These are phyloP conservation scores for Seriola dumerili DNA, from an alignment of 2,113 vertebrate species.

Conservation along the genomic window DNA sequence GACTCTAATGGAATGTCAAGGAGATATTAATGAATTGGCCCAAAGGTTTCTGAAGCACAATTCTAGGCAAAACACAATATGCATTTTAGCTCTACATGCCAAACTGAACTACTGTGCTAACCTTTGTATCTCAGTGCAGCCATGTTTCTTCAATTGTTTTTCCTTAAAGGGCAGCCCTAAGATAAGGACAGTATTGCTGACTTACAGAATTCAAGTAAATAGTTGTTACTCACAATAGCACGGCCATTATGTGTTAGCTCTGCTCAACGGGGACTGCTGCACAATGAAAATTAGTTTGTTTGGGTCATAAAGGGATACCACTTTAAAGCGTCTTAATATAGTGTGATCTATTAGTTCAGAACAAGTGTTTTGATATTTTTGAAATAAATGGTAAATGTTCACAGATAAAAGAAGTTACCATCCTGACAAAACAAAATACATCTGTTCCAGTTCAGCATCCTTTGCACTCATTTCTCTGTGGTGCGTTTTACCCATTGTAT, in stretches of 20 bases:
- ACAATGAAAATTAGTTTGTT: conserved; percentile 6
- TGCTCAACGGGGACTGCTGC: conserved; percentile 17
- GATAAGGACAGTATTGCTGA: conserved; percentile 23
- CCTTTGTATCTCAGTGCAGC: conserved; percentile 48
- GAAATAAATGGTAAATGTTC: not conserved
- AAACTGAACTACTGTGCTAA: conserved; percentile 58
- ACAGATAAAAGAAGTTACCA: not conserved
- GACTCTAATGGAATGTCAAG: conserved; percentile 67
- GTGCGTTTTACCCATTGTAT: conserved; percentile 5
- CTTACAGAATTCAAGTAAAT: conserved; percentile 5
- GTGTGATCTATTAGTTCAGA: not conserved
- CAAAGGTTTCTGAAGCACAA: conserved; percentile 37
- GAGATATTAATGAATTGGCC: conserved; percentile 68
- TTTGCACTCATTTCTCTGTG: conserved; percentile 4
- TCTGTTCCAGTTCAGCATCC: not conserved
- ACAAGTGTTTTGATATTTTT: not conserved
- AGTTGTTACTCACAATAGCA: conserved; percentile 28
- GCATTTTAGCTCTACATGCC: conserved; percentile 23
- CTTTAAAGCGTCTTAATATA: not conserved
- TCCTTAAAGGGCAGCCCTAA: not conserved
- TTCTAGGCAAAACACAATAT: conserved; percentile 40
- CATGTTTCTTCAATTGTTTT: not conserved
- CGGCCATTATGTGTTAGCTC: conserved; percentile 20
- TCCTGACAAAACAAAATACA: not conserved
- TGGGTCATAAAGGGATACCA: conserved; percentile 9